Base-by-base conservation (phyloP, 2,113 vertebrate genomes). In the Piprites chloris region DNA sequence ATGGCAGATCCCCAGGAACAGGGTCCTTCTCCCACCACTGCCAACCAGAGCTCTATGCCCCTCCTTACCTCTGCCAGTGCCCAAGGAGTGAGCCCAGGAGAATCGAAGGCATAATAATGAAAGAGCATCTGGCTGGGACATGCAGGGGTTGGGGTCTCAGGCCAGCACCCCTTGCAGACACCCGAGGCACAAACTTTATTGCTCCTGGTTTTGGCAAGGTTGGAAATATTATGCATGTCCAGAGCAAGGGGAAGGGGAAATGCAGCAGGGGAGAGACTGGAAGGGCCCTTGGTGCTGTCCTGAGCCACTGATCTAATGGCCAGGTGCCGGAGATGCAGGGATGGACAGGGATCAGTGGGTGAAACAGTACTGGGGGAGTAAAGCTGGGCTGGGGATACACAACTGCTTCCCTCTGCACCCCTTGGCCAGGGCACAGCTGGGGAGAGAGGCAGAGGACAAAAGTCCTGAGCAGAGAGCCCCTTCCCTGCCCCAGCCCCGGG, bases 111-210 rank as follows among this genome's bases (percentile, higher is more conserved):
- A 19, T 2, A 0, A 0, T 2, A 7, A 9, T 1, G 4, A 37
- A 17, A 33, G 4, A 32, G 28, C 2, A 1, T 22, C 41, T 9
- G 5, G 4, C 8, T 6, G 1, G 2, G 49, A 7, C 4, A 1
- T 0, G 58, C 35, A 23, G 22, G 7, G 9, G 3, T 1, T 1
- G 0, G 41, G 37, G 5, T 9, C 5, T 18, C 0, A 1, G 50
- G n/a, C 14, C 63, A 44, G 61, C 47, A 46, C 16, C 20, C 14
- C 10, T 33, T 12, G 26, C 28, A 28, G 32, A 9, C 30, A 63
- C 17, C 22, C 27, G 19, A 2, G 2, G 49, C 69, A 53, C 50
- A 50, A 33, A 18, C 21, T 23, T 3, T 7, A 9, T 2, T 0
- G 0, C 5, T 14, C 1, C 20, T 33, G 15, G 14, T 69, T 68